Percentiles rank a stretch among this genome's conserved stretches.
Conservation (phyloP, 1,140 invertebrate species). For the Panagrolaimus sp. region DNA sequence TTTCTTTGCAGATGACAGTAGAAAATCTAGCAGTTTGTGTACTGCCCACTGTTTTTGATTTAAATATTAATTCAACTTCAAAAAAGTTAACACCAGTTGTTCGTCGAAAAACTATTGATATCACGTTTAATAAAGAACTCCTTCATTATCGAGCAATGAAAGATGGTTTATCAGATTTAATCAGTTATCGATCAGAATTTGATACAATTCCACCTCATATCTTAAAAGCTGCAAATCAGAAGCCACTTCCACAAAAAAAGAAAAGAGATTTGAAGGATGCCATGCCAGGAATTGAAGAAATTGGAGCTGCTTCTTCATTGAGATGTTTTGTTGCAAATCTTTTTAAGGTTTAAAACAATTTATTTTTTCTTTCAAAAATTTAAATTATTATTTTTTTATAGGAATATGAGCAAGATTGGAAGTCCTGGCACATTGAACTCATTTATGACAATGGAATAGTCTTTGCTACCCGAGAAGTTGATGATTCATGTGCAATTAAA, state of each 20-base stretch:
- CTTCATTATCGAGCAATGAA: background rate
- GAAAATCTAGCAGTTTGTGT: background rate
- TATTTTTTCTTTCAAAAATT: background rate
- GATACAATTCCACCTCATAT: background rate
- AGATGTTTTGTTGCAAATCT: background rate
- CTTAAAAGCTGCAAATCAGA: background rate
- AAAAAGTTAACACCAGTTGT: background rate
- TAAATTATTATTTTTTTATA: background rate
- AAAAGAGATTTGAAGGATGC: background rate
- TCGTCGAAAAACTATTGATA: background rate
- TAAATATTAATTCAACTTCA: background rate
- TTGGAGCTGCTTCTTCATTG: background rate
- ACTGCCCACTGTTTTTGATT: background rate
- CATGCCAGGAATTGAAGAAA: background rate
- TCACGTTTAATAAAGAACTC: background rate
- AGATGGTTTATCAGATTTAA: background rate
- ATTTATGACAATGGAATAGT: background rate
- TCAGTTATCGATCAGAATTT: background rate
- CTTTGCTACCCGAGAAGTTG: background rate
- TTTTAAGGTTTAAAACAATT: background rate
- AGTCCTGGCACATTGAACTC: background rate
- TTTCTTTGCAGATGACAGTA: slow-evolving; percentile 7
- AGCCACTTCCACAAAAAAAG: background rate
- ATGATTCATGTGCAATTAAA: background rate
- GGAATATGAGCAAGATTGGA: background rate